Evolutionary conservation across 2,888 invertebrate genomes (phyloP).

Genomic region (Serrognathus titanus): DNA sequence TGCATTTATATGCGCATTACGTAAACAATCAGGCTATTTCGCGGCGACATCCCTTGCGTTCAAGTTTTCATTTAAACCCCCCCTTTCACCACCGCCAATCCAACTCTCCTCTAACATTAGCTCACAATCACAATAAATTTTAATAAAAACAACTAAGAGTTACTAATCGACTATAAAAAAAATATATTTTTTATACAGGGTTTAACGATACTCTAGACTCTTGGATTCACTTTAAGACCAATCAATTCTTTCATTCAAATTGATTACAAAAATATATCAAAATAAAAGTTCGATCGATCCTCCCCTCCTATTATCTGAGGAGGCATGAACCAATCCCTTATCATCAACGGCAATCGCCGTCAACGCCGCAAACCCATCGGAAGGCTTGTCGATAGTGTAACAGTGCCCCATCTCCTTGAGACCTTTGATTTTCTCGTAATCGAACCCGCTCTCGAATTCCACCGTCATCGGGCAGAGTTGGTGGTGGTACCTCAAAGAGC

Average conservation of each 20-base stretch:
- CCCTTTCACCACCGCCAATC: no score
- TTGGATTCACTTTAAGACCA: no score
- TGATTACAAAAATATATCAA: background rate
- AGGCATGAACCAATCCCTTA: slow-evolving; percentile 34
- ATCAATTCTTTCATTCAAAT: background rate
- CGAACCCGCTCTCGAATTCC: slow-evolving; percentile 52
- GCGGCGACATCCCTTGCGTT: no score
- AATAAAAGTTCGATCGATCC: slow-evolving; percentile 44
- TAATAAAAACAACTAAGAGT: no score
- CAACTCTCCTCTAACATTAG: no score
- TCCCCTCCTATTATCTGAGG: slow-evolving; percentile 49
- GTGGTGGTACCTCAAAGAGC: slow-evolving; percentile 58
- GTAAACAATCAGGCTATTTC: no score
- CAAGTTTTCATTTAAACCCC: no score
- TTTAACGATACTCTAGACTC: background rate
- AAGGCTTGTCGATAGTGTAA: slow-evolving; percentile 47
- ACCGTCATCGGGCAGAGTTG: slow-evolving; percentile 60
- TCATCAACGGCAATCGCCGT: slow-evolving; percentile 54
- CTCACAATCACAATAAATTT: no score
- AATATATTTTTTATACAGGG: no score
- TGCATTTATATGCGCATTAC: no score
- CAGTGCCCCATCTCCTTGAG: slow-evolving; percentile 55
- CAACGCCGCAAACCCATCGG: slow-evolving; percentile 63
- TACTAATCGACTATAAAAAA: no score
- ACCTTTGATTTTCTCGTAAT: slow-evolving; percentile 50